Conservation (phyloP, 1,140 invertebrate species). For the Chelonus insularis region DNA sequence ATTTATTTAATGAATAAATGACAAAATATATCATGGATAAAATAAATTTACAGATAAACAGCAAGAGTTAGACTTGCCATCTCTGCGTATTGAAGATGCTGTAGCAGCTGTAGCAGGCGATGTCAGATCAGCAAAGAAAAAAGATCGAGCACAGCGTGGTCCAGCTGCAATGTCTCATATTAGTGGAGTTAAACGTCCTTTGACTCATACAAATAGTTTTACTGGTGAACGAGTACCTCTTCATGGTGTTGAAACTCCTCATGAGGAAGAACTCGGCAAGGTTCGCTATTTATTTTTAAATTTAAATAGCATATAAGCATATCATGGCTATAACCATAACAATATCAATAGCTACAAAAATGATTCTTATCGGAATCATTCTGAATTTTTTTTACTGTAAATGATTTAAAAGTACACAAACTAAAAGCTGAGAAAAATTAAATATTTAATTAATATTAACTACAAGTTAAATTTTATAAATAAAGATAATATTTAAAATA, state of each 20-base stretch:
- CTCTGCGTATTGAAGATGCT: conserved; percentile 77
- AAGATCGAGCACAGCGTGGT: conserved; percentile 66
- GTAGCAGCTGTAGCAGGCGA: conserved; percentile 59
- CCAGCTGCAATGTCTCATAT: conserved; percentile 84
- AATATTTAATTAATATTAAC: too few relatives aligned
- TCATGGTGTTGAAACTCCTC: conserved; percentile 88
- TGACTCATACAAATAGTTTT: conserved; percentile 89
- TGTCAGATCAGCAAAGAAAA: conserved; percentile 61
- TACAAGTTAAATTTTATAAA: too few relatives aligned
- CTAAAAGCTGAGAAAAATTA: too few relatives aligned
- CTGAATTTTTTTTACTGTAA: too few relatives aligned
- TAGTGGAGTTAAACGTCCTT: conserved; percentile 82
- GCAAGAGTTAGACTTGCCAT: conserved; percentile 91
- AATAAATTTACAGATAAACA: conserved; percentile 80
- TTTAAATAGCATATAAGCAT: too few relatives aligned
- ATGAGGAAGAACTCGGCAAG: conserved; percentile 86
- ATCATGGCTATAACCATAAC: not conserved
- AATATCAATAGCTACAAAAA: too few relatives aligned
- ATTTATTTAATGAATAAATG: too few relatives aligned
- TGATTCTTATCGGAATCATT: too few relatives aligned
- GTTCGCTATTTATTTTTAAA: too few relatives aligned
- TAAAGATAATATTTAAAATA: too few relatives aligned
- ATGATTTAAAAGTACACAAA: too few relatives aligned
- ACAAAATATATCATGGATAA: not conserved
- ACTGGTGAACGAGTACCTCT: conserved; percentile 86